Evolutionary conservation across 2,797 vertebrate species (phyloP).

Genomic region (Manis pentadactyla): DNA sequence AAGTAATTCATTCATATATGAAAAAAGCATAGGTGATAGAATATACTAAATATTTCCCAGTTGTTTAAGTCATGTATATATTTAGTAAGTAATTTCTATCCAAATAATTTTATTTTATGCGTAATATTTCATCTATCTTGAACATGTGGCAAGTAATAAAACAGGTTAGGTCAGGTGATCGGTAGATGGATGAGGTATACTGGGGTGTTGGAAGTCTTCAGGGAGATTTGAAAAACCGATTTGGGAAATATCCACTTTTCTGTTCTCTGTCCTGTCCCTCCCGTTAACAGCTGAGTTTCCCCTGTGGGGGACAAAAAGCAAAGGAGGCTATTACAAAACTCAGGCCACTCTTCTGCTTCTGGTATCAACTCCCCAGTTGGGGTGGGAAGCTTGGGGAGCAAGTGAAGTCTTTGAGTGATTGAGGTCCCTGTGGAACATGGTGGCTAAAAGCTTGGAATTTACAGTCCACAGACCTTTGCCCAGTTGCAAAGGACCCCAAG

Average conservation of each 20-base stretch:
- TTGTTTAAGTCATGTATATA: not conserved
- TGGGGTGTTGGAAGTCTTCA: not conserved
- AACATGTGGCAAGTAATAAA: not conserved
- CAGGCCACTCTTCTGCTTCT: not conserved
- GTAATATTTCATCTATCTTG: slow-evolving; percentile 23
- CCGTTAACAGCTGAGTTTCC: not conserved
- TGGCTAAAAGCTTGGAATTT: too few species aligned
- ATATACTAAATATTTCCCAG: not conserved
- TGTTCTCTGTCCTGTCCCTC: not conserved
- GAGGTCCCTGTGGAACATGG: not conserved
- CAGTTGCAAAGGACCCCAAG: not conserved
- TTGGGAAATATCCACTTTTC: not conserved
- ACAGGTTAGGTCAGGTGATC: not conserved
- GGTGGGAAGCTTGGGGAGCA: not conserved
- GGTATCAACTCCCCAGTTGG: not conserved
- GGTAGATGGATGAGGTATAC: not conserved
- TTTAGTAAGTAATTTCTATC: not conserved
- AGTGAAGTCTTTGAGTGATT: not conserved
- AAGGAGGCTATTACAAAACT: not conserved
- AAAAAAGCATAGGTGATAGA: not conserved
- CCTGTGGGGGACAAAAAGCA: not conserved
- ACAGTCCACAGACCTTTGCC: not conserved
- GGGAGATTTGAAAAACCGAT: not conserved
- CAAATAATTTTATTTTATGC: slow-evolving; percentile 4
- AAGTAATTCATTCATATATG: slow-evolving; percentile 11